A percentile compares a stretch with the other conserved stretches of the same genome.
These are phyloP conservation scores for Eupithecia subumbrata DNA, from an alignment of 2,888 invertebrate genomes.

Conservation along the genomic window DNA sequence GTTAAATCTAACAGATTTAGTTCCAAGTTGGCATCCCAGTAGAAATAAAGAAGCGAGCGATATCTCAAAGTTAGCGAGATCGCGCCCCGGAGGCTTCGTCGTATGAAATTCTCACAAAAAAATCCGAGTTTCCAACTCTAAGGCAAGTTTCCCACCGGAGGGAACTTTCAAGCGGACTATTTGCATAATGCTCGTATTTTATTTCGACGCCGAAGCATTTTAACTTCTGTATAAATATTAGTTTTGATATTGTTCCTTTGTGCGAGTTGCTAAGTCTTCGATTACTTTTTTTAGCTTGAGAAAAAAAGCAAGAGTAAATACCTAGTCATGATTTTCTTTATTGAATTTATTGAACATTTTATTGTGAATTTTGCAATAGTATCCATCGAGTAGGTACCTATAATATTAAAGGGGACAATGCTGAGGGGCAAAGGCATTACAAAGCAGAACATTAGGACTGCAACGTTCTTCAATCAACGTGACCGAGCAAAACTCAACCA, in stretches of 20 bases:
- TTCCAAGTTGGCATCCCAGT: conserved; percentile 22
- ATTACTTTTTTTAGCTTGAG: conserved; percentile 1
- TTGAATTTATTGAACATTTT: neutral
- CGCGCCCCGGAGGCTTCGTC: conserved; percentile 41
- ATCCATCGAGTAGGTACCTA: neutral
- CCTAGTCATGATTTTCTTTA: neutral
- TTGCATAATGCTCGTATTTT: conserved; percentile 70
- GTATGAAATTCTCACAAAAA: conserved; percentile 53
- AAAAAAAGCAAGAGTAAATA: neutral
- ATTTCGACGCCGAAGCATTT: conserved; percentile 36
- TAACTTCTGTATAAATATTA: conserved; percentile 35
- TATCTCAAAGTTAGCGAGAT: conserved; percentile 39
- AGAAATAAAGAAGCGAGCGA: conserved; percentile 28
- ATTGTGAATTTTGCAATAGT: neutral
- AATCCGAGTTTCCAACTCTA: conserved; percentile 28
- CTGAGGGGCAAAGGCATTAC: neutral
- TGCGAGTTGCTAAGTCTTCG: conserved; percentile 1
- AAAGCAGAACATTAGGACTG: neutral
- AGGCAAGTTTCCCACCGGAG: conserved; percentile 27
- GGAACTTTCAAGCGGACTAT: conserved; percentile 54
- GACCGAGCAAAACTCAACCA: conserved; percentile 8
- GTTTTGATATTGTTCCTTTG: conserved; percentile 24
- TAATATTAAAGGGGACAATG: neutral
- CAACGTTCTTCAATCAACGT: neutral
- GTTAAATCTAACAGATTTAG: conserved; percentile 4